Evolutionary conservation across 2,888 invertebrate genomes (phyloP), one percentile per base, ranked within the genome.

Genomic region (Cosmia trapezina): DNA sequence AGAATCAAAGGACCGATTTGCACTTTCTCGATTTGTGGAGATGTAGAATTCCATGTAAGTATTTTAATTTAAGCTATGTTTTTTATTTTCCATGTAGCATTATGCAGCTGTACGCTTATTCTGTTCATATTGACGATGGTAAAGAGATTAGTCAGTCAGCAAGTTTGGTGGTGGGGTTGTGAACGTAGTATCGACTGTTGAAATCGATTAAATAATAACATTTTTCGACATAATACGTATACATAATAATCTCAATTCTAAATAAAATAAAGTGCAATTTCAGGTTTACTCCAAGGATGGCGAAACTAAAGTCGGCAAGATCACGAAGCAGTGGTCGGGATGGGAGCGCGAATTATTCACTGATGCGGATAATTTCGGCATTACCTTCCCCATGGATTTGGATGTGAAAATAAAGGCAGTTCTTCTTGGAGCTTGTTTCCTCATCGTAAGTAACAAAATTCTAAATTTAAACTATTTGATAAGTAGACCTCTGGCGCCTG

Each of bases 321-420:
- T 99, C 85, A 98, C 98, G 0, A 99, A 99, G 91, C 98, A 98
- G 90, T 99, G 99, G 99, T 97, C 98, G 0, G 99, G 99, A 0
- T 88, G 98, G 61, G 96, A 97, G 1, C 97, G 98, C 73, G 99
- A 99, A 95, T 94, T 97, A 75, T 98, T 98, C 91, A 98, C 98
- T 0, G 98, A 98, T 94, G 96, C 98, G 0, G 98, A 99, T 92
- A 97, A 97, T 93, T 99, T 99, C 93, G 98, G 98, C 43, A 97
- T 99, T 77, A 97, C 97, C 22, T 99, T 99, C 92, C 99, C 99
- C 0, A 96, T 98, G 96, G 98, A 99, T 93, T 95, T 99, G 89
- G 98, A 99, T 91, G 98, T 98, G 60, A 97, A 97, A 91, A 97
- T 98, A 96, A 98, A 98, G 91, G 98, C 98, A 0, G 97, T 98